Percentiles rank a stretch among this genome's conserved stretches.
phyloP scores from a whole-genome alignment of 2,113 vertebrate species.

The Hiodon tergisus region DNA sequence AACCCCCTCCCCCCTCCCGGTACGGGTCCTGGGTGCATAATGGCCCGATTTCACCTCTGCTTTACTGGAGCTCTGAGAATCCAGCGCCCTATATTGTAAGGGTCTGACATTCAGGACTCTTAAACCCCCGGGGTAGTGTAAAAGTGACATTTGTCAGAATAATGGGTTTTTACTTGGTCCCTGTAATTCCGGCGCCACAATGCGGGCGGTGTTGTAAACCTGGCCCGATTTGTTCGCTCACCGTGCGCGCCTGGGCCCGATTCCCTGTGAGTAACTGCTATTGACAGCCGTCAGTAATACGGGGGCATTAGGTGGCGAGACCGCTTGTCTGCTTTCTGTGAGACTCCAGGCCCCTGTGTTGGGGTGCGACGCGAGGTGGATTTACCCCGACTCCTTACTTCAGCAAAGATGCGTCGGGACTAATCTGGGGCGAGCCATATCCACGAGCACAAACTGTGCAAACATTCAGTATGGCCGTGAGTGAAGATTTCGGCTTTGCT shows the following conservation, averaged over 20 bases:
- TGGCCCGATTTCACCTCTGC: constrained; percentile 45
- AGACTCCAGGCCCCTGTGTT: no score
- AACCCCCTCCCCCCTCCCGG: constrained; percentile 38
- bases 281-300: no score
- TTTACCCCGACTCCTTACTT: no score
- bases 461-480: no score
- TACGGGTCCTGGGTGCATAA: constrained; percentile 50
- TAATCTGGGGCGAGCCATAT: no score
- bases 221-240: neutral
- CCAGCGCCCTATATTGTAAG: constrained; percentile 54
- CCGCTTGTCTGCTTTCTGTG: no score
- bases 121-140: constrained; percentile 39
- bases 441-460: no score
- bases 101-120: constrained; percentile 51
- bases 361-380: no score
- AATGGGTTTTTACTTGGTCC: constrained; percentile 59
- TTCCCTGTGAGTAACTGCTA: no score
- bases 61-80: constrained; percentile 48
- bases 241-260: neutral
- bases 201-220: neutral
- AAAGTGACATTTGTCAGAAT: constrained; percentile 55
- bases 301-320: no score
- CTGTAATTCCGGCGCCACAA: constrained; percentile 39
- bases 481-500: no score
- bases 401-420: no score